Conservation (phyloP, 2,113 vertebrate species). For the Zapornia atra region DNA sequence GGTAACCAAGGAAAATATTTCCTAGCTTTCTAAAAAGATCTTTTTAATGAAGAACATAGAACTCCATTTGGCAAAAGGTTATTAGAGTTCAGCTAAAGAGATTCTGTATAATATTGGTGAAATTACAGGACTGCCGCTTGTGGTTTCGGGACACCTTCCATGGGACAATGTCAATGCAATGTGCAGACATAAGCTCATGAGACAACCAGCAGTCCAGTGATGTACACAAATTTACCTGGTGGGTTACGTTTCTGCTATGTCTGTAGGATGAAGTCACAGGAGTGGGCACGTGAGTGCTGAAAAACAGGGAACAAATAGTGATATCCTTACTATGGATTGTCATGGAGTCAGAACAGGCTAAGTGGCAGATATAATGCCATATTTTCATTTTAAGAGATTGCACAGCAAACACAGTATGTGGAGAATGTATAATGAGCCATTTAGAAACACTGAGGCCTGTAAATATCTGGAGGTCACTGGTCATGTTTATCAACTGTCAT, state of each 20-base stretch:
- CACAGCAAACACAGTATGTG: neutral
- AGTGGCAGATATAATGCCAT: neutral
- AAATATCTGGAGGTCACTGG: neutral
- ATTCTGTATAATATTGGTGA: neutral
- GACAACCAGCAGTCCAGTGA: neutral
- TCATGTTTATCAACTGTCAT: neutral
- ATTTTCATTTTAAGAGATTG: neutral
- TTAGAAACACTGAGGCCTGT: neutral
- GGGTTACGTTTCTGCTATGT: neutral
- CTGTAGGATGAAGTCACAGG: fast-evolving
- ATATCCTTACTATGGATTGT: neutral
- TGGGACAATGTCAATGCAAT: fast-evolving
- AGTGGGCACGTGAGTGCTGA: neutral
- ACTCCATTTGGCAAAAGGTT: neutral
- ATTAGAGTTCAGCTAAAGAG: neutral
- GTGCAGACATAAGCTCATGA: neutral
- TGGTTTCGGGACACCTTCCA: neutral
- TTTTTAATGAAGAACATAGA: neutral
- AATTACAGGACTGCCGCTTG: neutral
- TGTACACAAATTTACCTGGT: neutral
- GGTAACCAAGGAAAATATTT: neutral
- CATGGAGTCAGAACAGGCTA: neutral
- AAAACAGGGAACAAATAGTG: neutral
- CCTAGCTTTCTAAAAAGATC: neutral
- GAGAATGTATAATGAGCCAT: neutral